Conservation (phyloP, 1,140 invertebrate species). For the Microvelia longipes region DNA sequence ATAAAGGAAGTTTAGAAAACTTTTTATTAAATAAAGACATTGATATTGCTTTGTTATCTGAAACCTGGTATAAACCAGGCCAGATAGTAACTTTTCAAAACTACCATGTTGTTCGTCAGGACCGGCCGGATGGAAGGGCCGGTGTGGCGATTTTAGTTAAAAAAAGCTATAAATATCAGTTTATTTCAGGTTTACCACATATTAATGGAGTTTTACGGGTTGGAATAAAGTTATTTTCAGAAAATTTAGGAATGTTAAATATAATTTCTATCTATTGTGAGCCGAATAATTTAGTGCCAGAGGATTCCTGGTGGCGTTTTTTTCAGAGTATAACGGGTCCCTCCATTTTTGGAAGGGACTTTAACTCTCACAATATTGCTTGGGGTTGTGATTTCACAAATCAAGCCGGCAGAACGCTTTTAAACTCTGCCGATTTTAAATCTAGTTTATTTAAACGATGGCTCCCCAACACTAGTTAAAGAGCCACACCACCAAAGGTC, state of each 20-base stretch:
- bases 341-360: neutral
- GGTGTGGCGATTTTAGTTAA: neutral
- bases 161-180: neutral
- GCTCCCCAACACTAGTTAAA: neutral
- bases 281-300: neutral
- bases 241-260: neutral
- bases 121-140: neutral
- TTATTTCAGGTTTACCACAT: neutral
- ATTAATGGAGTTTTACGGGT: neutral
- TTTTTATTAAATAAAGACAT: neutral
- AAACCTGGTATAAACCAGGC: neutral
- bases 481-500: neutral
- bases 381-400: neutral
- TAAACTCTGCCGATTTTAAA: neutral
- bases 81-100: neutral
- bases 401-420: neutral
- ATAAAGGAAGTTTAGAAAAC: neutral
- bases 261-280: neutral
- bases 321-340: neutral
- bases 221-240: neutral
- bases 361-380: neutral
- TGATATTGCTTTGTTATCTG: neutral
- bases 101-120: neutral
- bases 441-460: neutral
- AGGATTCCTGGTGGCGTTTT: neutral